Evolutionary conservation across 2,113 vertebrate genomes (phyloP).

Genomic region (Ursus arctos): DNA sequence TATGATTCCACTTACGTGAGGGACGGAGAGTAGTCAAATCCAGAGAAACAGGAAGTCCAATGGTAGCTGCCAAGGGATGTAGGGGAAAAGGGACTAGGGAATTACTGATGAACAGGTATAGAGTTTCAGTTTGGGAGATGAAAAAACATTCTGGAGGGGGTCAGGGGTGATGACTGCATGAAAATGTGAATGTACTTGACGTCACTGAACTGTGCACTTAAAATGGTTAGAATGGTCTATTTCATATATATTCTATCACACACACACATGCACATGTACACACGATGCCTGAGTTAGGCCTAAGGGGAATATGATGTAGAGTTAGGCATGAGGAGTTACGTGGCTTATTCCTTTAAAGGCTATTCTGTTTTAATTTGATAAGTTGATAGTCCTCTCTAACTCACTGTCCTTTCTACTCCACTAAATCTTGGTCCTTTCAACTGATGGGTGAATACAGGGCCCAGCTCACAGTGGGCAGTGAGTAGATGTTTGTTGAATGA

Average conservation of each 20-base stretch:
- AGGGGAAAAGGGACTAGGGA: not conserved
- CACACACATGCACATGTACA: not conserved
- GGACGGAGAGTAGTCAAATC: not conserved
- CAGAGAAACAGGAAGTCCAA: not conserved
- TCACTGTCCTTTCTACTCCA: not conserved
- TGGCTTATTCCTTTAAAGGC: not conserved
- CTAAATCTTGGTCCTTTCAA: not conserved
- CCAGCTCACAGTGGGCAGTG: not conserved
- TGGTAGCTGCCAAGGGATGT: not conserved
- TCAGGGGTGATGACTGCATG: not conserved
- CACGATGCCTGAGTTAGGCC: not conserved
- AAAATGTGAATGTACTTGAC: not conserved
- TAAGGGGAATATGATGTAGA: not conserved
- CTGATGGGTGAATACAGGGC: not conserved
- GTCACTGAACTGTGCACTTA: not conserved
- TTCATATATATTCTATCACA: not conserved
- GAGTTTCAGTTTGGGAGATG: not conserved
- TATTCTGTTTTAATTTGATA: not conserved
- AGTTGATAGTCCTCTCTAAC: not conserved
- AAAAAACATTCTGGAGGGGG: not conserved
- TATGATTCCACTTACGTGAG: not conserved
- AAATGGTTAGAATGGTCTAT: not conserved
- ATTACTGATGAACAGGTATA: not conserved
- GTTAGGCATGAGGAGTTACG: not conserved
- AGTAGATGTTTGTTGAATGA: not conserved